Evolutionary conservation across 2,113 vertebrate species (phyloP), one percentile per base, ranked within the genome.

Genomic region (Hippocampus abdominalis): DNA sequence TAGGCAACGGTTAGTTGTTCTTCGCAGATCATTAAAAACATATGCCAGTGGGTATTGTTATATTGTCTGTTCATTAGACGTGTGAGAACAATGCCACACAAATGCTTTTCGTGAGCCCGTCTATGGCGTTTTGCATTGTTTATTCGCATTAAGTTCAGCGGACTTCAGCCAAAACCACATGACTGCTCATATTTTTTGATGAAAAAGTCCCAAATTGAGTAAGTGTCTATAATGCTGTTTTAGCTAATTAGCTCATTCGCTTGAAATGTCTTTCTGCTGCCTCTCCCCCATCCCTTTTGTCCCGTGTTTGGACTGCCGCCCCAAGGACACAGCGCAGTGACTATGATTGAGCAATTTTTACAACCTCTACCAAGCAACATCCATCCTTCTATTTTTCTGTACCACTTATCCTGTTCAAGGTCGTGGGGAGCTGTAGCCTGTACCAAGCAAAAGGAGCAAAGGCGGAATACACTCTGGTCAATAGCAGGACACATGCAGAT

Each of bases 261-360:
- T 5, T 57, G 11, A 27, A 27, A 54, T 54, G 15, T 32, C 27
- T 32, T 32, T 16, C 15, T 18, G 12, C 56, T 59, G 23, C 27
- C 10, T 59, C 56, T 5, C 5, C 56, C 25, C 25, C 12, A 27
- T 29, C 56, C 13, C 29, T 59, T 29, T 27, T 7, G 10, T 32
- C 1, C 57, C 15, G 15, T 32, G 57, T 32, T 32, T 60, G 27
- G 15, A 60, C 57, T 32, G 57, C 27, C 16, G 57, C 57, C 57
- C 57, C 57, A 60, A 60, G 57, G 57, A 60, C 27, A 18, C 57
- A 60, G 57, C 27, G 32, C 12, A 60, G 27, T 60, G 54, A 57
- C 23, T 57, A 60, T 60, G 57, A 60, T 32, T 60, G 27, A 60
- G 57, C 57, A 60, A 60, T 60, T 36, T 32, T 29, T 29, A 60